A percentile compares a stretch with the other conserved stretches of the same genome.
Conservation (phyloP, 2,113 vertebrate genomes). For the Struthidea cinerea region DNA sequence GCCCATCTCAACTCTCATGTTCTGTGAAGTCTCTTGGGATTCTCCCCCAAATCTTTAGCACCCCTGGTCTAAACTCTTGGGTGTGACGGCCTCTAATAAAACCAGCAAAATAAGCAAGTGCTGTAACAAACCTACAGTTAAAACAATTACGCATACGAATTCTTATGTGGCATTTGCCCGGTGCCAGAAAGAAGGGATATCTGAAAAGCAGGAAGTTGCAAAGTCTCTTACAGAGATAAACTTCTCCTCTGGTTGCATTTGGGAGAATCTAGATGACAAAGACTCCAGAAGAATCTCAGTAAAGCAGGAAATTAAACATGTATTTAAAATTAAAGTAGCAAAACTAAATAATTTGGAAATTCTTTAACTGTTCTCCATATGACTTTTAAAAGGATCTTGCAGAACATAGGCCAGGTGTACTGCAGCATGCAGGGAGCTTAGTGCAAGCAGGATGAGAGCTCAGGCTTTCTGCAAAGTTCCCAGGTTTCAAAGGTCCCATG, state of each 20-base stretch:
- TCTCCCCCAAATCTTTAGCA: neutral
- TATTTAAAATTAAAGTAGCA: neutral
- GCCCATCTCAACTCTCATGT: neutral
- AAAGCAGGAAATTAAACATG: neutral
- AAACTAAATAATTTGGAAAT: neutral
- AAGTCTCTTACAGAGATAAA: neutral
- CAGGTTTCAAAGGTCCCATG: neutral
- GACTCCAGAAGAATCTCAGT: neutral
- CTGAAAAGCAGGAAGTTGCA: neutral
- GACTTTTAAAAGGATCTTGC: neutral
- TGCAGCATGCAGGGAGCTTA: neutral
- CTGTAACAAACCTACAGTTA: neutral
- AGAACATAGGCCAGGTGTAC: neutral
- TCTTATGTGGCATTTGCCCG: neutral
- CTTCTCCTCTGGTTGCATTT: neutral
- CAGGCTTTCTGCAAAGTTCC: neutral
- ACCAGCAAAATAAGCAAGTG: neutral
- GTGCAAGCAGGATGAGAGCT: neutral
- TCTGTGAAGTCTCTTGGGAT: neutral
- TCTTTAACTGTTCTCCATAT: neutral
- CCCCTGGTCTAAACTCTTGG: neutral
- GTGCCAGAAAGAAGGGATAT: neutral
- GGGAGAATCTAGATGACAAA: neutral
- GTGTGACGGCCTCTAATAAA: neutral
- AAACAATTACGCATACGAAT: neutral